Percentiles rank a stretch among this genome's conserved stretches.
These are phyloP conservation scores for Drosophila rhopaloa DNA, from an alignment of 1,140 invertebrate species.

Conservation along the genomic window DNA sequence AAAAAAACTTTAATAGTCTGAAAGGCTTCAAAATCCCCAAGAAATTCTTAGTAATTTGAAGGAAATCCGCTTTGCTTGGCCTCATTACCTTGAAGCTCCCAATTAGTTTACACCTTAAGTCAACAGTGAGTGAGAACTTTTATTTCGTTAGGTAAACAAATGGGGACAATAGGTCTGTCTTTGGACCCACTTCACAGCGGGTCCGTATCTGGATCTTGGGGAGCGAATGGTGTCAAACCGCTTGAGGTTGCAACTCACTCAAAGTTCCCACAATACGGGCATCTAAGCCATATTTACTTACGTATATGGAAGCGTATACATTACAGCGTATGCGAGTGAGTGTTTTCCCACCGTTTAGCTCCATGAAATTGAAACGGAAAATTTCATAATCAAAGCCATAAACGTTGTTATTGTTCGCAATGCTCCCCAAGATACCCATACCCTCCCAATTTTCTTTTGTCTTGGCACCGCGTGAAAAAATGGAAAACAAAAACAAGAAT, in stretches of 20 bases:
- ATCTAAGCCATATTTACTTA: constrained; percentile 8
- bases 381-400: constrained; percentile 76
- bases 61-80: constrained; percentile 25
- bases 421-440: constrained; percentile 10
- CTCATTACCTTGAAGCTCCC: background rate
- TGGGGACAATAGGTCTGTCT: constrained; percentile 10
- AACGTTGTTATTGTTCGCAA: constrained; percentile 60
- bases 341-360: constrained; percentile 68
- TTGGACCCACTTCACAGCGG: constrained; percentile 30
- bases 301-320: constrained; percentile 33
- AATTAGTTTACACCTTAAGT: constrained; percentile 36
- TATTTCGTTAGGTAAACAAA: constrained; percentile 22
- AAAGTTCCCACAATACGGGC: constrained; percentile 44
- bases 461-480: constrained; percentile 24
- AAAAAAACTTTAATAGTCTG: background rate
- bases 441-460: constrained; percentile 26
- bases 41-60: background rate
- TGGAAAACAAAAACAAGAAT: constrained; percentile 50
- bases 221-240: constrained; percentile 28
- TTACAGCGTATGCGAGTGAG: constrained; percentile 21
- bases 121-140: constrained; percentile 35
- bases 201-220: constrained; percentile 1
- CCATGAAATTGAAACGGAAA: constrained; percentile 65
- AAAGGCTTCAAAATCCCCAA: background rate
- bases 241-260: constrained; percentile 3